Percentiles rank a stretch among this genome's conserved stretches.
phyloP scores from a whole-genome alignment of 2,113 vertebrate species.

The Rattus rattus region DNA sequence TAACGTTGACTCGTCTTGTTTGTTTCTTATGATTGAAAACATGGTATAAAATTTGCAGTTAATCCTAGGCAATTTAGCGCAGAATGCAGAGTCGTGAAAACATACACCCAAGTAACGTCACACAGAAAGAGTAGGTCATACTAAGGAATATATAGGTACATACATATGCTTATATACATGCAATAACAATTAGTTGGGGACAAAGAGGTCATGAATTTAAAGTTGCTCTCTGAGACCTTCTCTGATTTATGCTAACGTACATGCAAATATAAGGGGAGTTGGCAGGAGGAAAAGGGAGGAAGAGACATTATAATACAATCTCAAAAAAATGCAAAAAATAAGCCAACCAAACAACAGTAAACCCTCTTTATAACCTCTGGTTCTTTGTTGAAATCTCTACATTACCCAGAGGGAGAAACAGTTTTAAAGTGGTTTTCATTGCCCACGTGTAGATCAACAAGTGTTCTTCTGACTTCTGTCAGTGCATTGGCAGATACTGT shows the following conservation, averaged over 20 bases:
- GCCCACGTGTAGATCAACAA: background rate
- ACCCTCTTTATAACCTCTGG: background rate
- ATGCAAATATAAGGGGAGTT: too few species aligned
- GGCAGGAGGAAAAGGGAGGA: background rate
- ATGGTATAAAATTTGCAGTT: background rate
- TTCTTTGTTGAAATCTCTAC: conserved; percentile 42
- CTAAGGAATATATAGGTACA: background rate
- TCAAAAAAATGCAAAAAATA: background rate
- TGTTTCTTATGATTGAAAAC: background rate
- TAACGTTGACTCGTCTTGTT: conserved; percentile 6
- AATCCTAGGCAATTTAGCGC: conserved; percentile 23
- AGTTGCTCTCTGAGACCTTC: too few species aligned
- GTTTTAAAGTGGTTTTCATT: conserved; percentile 42
- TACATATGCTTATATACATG: background rate
- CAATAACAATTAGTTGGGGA: background rate
- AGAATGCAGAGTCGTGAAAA: conserved; percentile 11
- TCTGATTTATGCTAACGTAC: too few species aligned
- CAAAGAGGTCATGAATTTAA: background rate
- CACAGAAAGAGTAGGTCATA: background rate
- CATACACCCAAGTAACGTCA: background rate
- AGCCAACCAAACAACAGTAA: background rate
- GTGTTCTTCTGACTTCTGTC: conserved; percentile 35
- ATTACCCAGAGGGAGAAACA: background rate
- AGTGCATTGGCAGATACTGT: background rate
- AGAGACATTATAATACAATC: background rate